Base-by-base conservation (phyloP, 2,797 vertebrate genomes). In the Glossophaga mutica region DNA sequence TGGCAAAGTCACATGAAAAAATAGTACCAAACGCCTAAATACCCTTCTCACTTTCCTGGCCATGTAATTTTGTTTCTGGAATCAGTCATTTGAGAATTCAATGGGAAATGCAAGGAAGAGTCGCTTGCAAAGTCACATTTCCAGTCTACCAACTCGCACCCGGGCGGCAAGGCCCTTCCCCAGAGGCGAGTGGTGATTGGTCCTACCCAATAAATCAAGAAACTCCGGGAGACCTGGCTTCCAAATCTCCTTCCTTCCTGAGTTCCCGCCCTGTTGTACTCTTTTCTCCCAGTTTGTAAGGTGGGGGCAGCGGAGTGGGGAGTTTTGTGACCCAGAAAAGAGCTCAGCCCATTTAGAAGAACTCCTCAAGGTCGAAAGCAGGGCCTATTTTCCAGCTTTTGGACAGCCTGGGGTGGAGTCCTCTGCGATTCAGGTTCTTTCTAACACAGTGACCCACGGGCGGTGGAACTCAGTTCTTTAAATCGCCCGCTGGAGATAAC, bases 141-240 rank as follows among this genome's bases (percentile, higher is more conserved):
- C 48, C 55, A 48, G 39, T 1, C 6, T 6, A 9, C 1, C 9
- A 37, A 3, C 9, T 21, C 3, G 2, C 19, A 46, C 2, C 0
- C 7, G 44, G 2, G 2, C 2, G 0, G 2, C 21, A 37, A 50
- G 74, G 32, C 52, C 55, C 10, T 74, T 46, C 32, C 42, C 0
- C 0, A 22, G 62, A 42, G 34, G 16, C 8, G 0, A 52, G 74
- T 50, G 39, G 5, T 3, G 39, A 42, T 16, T 44, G 15, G 74
- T 70, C 19, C 74, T 68, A 68, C 37, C 48, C 50, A 16, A 48
- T 59, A 83, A 87, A 71, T 68, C 57, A 22, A 65, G 77, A 87
- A 83, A 65, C 18, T 19, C 16, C 32, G 18, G 9, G 37, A 0
- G 6, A 67, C 46, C 22, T 11, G n/a, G 6, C 32, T 94, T 39